These are phyloP conservation scores for Mormyrus hasselquistii DNA, from an alignment of 2,797 vertebrate species.

Conservation along the genomic window DNA sequence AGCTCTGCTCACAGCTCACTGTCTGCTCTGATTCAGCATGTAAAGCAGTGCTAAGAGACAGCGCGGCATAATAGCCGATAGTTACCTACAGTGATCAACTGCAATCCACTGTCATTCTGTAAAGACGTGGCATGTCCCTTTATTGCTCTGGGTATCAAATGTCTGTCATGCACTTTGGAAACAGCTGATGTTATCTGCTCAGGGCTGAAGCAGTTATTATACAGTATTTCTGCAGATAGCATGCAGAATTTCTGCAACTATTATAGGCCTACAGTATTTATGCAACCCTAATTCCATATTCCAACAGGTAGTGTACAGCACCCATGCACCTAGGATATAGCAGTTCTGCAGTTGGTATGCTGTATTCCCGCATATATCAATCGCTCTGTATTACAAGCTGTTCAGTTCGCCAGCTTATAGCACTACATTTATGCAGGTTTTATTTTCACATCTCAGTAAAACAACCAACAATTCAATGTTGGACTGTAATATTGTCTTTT, in stretches of 20 bases:
- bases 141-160: not conserved
- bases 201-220: not conserved
- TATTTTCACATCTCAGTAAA: not conserved
- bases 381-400: not conserved
- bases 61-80: not conserved
- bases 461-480: not conserved
- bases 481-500: not conserved
- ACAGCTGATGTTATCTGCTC: not conserved
- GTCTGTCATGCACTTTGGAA: slow-evolving; percentile 15
- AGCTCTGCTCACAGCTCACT: not conserved
- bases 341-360: not conserved
- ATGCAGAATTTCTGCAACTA: not conserved
- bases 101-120: not conserved
- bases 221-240: slow-evolving; percentile 9
- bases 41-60: not conserved
- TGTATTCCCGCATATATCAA: not conserved
- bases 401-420: not conserved
- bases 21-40: not conserved
- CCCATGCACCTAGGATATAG: not conserved
- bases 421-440: not conserved
- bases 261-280: not conserved
- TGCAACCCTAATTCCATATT: not conserved
- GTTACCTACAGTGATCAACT: not conserved
- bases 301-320: not conserved
- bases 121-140: not conserved